Percentiles rank a stretch among this genome's conserved stretches.
Evolutionary conservation across 2,888 invertebrate species (phyloP).

Genomic region (Campoplex capitator): DNA sequence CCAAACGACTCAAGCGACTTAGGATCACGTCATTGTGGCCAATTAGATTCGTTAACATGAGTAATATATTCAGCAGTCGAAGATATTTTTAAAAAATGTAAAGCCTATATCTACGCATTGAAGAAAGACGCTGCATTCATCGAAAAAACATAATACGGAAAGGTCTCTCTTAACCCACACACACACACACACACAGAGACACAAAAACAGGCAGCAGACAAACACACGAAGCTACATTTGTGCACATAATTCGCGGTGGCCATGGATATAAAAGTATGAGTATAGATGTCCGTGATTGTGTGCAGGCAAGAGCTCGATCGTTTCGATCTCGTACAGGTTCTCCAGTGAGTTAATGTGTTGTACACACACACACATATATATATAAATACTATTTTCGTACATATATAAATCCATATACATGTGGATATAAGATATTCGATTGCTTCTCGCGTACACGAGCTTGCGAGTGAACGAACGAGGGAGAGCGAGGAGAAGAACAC

Average conservation of each 20-base stretch:
- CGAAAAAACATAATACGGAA: conserved; percentile 60
- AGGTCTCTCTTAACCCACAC: conserved; percentile 36
- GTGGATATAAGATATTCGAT: conserved; percentile 58
- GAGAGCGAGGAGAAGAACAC: conserved; percentile 29
- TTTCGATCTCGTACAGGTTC: conserved; percentile 35
- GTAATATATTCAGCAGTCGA: conserved; percentile 34
- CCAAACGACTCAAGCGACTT: background rate
- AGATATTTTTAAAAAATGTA: conserved; percentile 40
- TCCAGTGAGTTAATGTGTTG: background rate
- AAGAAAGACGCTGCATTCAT: conserved; percentile 53
- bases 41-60: conserved; percentile 43
- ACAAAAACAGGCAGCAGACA: background rate
- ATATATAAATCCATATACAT: conserved; percentile 8
- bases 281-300: background rate
- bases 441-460: conserved; percentile 58
- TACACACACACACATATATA: background rate
- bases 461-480: conserved; percentile 36
- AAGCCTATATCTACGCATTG: conserved; percentile 49
- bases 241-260: background rate
- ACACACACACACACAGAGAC: background rate
- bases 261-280: background rate
- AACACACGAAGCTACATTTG: background rate
- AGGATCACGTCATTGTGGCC: conserved; percentile 24
- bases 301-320: conserved; percentile 1
- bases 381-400: background rate